phyloP scores from a whole-genome alignment of 2,797 vertebrate species.

The Nannoperca australis region DNA sequence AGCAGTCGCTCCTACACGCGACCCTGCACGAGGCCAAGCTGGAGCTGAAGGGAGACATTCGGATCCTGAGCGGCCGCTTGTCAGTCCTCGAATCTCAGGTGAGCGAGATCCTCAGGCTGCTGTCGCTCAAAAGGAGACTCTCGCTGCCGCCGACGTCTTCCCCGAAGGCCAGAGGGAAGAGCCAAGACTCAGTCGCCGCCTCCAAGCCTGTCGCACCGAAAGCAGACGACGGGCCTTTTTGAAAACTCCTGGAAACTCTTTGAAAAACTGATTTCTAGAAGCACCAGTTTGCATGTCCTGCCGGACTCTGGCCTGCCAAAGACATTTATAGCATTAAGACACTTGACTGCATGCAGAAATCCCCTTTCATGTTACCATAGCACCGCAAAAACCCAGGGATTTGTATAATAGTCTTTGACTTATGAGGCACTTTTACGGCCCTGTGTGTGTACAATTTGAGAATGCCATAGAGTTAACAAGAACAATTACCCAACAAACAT shows the following conservation, averaged over 20 bases:
- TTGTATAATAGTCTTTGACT: constrained; percentile 52
- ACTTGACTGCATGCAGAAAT: constrained; percentile 92
- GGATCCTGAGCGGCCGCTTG: constrained; percentile 91
- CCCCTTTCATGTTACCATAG: constrained; percentile 34
- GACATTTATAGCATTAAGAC: constrained; percentile 89
- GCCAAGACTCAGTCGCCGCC: constrained; percentile 90
- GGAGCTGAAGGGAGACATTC: constrained; percentile 96
- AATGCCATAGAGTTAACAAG: constrained; percentile 13
- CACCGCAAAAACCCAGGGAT: constrained; percentile 57
- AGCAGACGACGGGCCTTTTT: constrained; percentile 91
- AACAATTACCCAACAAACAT: background rate
- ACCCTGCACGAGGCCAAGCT: constrained; percentile 93
- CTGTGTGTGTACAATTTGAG: background rate
- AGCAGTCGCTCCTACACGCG: constrained; percentile 93
- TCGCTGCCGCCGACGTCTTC: constrained; percentile 85
- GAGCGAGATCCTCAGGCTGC: constrained; percentile 94
- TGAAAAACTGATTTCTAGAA: constrained; percentile 69
- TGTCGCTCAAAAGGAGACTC: constrained; percentile 87
- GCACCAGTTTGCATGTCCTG: constrained; percentile 93
- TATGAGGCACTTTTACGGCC: constrained; percentile 33
- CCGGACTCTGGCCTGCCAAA: constrained; percentile 94
- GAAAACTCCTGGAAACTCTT: constrained; percentile 58
- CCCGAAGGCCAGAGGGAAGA: constrained; percentile 86
- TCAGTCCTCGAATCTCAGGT: constrained; percentile 93
- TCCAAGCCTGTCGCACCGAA: constrained; percentile 89